Conservation (phyloP, 2,888 invertebrate species). For the Clivina fossor region DNA sequence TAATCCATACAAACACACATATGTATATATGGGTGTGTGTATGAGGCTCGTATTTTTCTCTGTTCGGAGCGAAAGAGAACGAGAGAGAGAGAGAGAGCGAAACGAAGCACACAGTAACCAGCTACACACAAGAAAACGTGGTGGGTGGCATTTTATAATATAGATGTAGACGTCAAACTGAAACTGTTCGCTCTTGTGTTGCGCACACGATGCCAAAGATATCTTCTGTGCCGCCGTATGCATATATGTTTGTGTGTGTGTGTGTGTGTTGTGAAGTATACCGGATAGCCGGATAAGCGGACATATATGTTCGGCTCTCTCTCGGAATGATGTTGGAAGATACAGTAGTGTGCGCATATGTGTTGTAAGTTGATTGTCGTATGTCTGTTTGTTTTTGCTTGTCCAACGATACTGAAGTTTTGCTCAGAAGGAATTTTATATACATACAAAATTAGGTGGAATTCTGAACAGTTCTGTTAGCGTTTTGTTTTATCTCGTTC, state of each 20-base stretch:
- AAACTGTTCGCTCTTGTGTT: no score
- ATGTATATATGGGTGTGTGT: conserved; percentile 12
- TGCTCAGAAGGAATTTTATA: background rate
- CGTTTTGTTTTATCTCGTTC: no score
- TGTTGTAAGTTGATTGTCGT: background rate
- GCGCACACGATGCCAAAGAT: conserved; percentile 28
- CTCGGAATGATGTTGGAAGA: background rate
- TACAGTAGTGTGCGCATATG: background rate
- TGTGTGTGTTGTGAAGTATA: conserved; percentile 13
- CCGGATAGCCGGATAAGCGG: no score
- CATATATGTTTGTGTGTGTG: conserved; percentile 15
- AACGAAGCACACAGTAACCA: no score
- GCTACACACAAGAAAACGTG: no score
- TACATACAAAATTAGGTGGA: background rate
- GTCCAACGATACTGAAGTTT: background rate
- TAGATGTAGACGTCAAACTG: conserved; percentile 35
- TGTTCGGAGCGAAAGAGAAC: no score
- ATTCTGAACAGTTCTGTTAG: background rate
- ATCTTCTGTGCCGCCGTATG: conserved; percentile 21
- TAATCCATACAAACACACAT: background rate
- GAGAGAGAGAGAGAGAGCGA: no score
- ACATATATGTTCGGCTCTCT: no score
- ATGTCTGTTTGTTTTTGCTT: background rate
- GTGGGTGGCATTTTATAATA: conserved; percentile 35
- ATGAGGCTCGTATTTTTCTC: conserved; percentile 30